Evolutionary conservation across 2,888 invertebrate genomes (phyloP), one percentile per base, ranked within the genome.

Genomic region (Lithodes maja): DNA sequence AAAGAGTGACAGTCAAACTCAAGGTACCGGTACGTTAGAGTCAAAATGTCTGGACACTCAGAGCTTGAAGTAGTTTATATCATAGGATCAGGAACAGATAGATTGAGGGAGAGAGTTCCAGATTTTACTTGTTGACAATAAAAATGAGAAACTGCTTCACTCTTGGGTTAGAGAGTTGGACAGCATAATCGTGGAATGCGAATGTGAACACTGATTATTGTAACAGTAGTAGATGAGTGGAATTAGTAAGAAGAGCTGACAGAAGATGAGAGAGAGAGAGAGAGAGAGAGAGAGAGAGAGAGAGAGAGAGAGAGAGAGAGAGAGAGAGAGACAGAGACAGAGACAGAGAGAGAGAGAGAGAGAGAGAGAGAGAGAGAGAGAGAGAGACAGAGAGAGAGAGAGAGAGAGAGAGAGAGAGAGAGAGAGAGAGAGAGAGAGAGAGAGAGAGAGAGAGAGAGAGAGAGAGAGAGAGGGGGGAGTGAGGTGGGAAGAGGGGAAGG

Each of bases 241-340:
- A 33, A 33, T 33, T 33, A 33, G 0, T 33, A 33, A 33, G 33
- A 33, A 33, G 78, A 78, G 52, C 52, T 17, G 49, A n/a, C 5
- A 78, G 78, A 52, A 12, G 2, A 52, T 50, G 54, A 61, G 50
- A 61, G 68, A 77, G 55, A 74, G 54, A 75, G 84, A 77, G 77
- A 77, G 78, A 55, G 55, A 55, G 77, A 77, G 75, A 77, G 85
- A 77, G 78, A 55, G 77, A 55, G 61, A 85, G 77, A 78, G 78
- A 77, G 61, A 85, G 77, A 54, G 75, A 77, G 61, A 54, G 53
- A 84, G 75, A 77, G 85, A 77, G 77, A 61, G 77, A 61, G 85
- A 78, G 77, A 61, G 77, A 77, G 77, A 61, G 85, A 61, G 85
- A 85, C 78, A 33, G 85, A 83, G 82, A 83, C 71, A 71, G 71